Conservation (phyloP, 2,113 vertebrate species). For the Hipposideros armiger region DNA sequence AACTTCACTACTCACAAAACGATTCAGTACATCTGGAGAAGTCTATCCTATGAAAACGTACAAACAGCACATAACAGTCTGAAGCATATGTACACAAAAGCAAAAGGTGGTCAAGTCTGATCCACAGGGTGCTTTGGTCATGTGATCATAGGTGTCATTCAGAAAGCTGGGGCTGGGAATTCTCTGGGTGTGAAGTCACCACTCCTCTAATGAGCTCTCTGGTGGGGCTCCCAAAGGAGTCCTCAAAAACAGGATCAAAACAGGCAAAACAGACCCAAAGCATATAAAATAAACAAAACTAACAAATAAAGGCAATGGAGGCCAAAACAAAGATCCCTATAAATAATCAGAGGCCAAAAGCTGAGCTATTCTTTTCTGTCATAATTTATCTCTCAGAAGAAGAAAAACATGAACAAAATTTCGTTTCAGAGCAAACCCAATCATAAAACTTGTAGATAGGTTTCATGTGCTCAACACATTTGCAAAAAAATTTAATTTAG, state of each 20-base stretch:
- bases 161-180: not conserved
- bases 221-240: not conserved
- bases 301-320: not conserved
- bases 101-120: not conserved
- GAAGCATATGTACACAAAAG: not conserved
- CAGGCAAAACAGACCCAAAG: not conserved
- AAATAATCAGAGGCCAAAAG: not conserved
- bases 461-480: not conserved
- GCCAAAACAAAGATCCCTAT: not conserved
- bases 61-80: not conserved
- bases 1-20: conserved; percentile 8
- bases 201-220: not conserved
- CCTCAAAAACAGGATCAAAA: not conserved
- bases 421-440: not conserved
- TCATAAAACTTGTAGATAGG: not conserved
- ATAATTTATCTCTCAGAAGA: not conserved
- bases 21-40: not conserved
- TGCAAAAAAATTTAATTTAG: not conserved
- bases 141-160: not conserved
- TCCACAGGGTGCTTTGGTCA: not conserved
- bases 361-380: not conserved
- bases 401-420: not conserved
- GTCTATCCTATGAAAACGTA: not conserved
- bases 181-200: not conserved
- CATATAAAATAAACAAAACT: not conserved